Conservation (phyloP, 2,113 vertebrate genomes). For the Nothobranchius furzeri region DNA sequence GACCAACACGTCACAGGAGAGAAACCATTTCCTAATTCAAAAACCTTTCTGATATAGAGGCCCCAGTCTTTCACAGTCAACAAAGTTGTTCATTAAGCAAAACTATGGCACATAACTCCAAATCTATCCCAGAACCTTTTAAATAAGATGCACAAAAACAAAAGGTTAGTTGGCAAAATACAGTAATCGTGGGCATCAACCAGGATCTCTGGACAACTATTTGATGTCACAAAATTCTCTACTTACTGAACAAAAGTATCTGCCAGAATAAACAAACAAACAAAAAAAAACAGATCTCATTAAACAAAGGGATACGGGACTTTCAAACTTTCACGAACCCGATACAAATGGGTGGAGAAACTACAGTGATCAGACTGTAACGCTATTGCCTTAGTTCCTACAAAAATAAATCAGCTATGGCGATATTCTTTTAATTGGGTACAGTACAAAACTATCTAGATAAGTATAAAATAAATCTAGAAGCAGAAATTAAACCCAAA, state of each 20-base stretch:
- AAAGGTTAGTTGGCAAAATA: conserved; percentile 21
- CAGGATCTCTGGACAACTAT: conserved; percentile 47
- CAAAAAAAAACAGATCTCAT: conserved; percentile 8
- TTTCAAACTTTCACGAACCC: conserved; percentile 27
- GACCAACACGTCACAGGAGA: conserved; percentile 17
- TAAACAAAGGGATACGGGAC: conserved; percentile 19
- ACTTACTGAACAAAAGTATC: conserved; percentile 18
- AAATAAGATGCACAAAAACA: conserved; percentile 10
- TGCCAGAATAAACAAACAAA: conserved; percentile 35
- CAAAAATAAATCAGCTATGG: conserved; percentile 76
- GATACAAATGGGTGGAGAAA: conserved; percentile 48
- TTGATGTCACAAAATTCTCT: conserved; percentile 32
- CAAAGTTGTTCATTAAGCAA: conserved; percentile 15
- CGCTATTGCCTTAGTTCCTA: conserved; percentile 64
- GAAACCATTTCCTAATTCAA: conserved; percentile 31
- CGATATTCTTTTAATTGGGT: conserved; percentile 52
- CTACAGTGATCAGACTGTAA: conserved; percentile 73
- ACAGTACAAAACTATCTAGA: conserved; percentile 62
- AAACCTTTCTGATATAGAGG: conserved; percentile 32
- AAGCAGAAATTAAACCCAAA: conserved; percentile 45
- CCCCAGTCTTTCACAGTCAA: conserved; percentile 35
- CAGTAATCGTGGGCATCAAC: conserved; percentile 41
- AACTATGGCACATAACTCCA: conserved; percentile 50
- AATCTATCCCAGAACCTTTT: background rate
- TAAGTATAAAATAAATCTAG: conserved; percentile 11